phyloP scores from a whole-genome alignment of 2,113 vertebrate genomes.

The Danio rerio region DNA sequence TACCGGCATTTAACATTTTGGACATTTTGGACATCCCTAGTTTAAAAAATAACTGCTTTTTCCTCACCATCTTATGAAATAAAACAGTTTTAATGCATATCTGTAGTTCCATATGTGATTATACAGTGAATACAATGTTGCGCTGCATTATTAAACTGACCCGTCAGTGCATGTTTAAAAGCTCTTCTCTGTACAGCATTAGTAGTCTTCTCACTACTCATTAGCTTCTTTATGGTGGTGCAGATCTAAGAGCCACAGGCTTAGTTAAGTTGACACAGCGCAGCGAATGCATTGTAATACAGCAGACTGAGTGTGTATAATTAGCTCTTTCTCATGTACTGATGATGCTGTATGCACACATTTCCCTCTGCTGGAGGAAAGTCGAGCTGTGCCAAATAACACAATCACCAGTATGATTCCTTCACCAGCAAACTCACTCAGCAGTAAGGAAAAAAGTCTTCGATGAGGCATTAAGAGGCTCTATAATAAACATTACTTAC shows the following conservation, averaged over 20 bases:
- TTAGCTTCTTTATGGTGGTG: conserved; percentile 4
- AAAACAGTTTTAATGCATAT: background rate
- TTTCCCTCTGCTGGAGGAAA: conserved; percentile 50
- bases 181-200: conserved; percentile 29
- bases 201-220: conserved; percentile 39
- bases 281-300: conserved; percentile 36
- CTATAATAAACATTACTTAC: background rate
- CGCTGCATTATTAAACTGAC: conserved; percentile 7
- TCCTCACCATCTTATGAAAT: background rate
- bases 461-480: background rate
- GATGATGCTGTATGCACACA: conserved; percentile 31
- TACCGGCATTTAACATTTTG: too few relatives aligned
- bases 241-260: conserved; percentile 30
- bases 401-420: background rate
- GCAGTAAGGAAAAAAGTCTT: background rate
- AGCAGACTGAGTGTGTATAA: conserved; percentile 33
- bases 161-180: background rate
- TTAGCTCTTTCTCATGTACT: conserved; percentile 24
- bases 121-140: background rate
- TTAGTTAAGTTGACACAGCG: conserved; percentile 26
- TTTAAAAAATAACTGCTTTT: background rate
- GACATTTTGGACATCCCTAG: background rate
- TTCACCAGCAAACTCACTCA: conserved; percentile 15
- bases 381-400: background rate
- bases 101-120: background rate